Conservation (phyloP, 2,888 invertebrate species). For the Acronicta aceris region DNA sequence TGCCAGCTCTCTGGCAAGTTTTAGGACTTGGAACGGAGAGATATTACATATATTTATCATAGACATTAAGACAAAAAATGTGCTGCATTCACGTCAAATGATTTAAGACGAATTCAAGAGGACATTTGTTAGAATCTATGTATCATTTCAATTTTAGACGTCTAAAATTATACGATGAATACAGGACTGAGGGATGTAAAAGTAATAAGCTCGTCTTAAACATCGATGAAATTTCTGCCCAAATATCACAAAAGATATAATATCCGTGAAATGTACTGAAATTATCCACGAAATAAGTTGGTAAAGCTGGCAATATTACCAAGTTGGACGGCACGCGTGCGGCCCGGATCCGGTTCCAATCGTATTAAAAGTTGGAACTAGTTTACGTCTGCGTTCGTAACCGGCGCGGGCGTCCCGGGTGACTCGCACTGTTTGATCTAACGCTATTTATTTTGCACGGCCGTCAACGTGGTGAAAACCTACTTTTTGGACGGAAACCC, state of each 20-base stretch:
- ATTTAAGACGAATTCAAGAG: too few relatives aligned
- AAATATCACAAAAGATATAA: not conserved
- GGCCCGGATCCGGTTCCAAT: conserved; percentile 38
- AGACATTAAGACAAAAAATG: too few relatives aligned
- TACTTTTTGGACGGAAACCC: not conserved
- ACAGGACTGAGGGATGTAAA: too few relatives aligned
- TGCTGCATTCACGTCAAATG: too few relatives aligned
- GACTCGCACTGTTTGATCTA: conserved; percentile 11
- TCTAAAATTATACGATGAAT: too few relatives aligned
- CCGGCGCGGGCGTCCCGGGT: conserved; percentile 27
- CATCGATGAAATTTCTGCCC: not conserved
- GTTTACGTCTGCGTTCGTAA: conserved; percentile 31
- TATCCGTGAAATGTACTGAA: not conserved
- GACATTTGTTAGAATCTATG: too few relatives aligned
- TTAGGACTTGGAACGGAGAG: not conserved
- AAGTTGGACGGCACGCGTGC: conserved; percentile 15
- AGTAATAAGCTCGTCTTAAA: not conserved
- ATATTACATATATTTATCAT: too few relatives aligned
- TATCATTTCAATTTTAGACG: too few relatives aligned
- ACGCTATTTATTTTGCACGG: conserved; percentile 7
- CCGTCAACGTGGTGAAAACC: conserved; percentile 1
- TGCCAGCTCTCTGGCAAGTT: not conserved
- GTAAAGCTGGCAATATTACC: conserved; percentile 13
- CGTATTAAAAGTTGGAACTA: conserved; percentile 62
- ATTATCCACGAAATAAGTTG: conserved; percentile 7